Evolutionary conservation across 23 tunicate genomes (phyloP).

Genomic region (Aplidium turbinatum): DNA sequence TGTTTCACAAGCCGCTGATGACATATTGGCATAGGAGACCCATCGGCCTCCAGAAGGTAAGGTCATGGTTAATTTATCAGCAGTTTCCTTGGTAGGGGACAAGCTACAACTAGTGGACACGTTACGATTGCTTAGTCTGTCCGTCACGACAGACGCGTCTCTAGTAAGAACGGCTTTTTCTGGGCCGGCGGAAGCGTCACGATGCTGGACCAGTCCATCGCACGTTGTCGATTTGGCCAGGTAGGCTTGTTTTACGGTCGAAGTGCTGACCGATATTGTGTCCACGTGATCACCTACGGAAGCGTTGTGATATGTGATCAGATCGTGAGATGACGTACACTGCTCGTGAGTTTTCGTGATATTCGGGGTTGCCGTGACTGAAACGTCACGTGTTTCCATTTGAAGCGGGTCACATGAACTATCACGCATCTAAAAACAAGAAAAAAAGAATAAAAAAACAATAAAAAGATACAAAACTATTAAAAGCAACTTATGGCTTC

Average conservation of each 20-base stretch:
- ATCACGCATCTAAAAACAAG: slow-evolving; percentile 7
- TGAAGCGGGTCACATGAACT: neutral
- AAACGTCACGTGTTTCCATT: neutral
- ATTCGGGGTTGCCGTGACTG: neutral
- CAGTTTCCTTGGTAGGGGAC: neutral
- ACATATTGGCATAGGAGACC: slow-evolving; percentile 29
- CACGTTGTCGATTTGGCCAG: slow-evolving; percentile 14
- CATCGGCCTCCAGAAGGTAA: slow-evolving; percentile 23
- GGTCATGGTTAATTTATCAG: slow-evolving; percentile 31
- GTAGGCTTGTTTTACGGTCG: neutral
- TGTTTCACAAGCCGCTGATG: slow-evolving; percentile 23
- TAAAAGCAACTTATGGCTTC: no score
- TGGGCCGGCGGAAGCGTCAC: slow-evolving; percentile 28
- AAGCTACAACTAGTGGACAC: neutral
- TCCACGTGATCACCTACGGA: slow-evolving; percentile 1
- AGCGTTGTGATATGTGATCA: neutral
- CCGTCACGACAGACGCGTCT: slow-evolving; percentile 25
- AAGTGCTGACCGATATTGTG: neutral
- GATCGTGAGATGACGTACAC: slow-evolving; percentile 6
- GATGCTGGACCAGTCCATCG: slow-evolving; percentile 8
- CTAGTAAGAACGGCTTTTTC: neutral
- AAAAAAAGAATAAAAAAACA: neutral
- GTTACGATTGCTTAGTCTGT: neutral
- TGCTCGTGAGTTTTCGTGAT: neutral
- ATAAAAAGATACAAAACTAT: no score